phyloP scores from a whole-genome alignment of 2,797 vertebrate genomes.

The Xiphorhynchus erythropygius region DNA sequence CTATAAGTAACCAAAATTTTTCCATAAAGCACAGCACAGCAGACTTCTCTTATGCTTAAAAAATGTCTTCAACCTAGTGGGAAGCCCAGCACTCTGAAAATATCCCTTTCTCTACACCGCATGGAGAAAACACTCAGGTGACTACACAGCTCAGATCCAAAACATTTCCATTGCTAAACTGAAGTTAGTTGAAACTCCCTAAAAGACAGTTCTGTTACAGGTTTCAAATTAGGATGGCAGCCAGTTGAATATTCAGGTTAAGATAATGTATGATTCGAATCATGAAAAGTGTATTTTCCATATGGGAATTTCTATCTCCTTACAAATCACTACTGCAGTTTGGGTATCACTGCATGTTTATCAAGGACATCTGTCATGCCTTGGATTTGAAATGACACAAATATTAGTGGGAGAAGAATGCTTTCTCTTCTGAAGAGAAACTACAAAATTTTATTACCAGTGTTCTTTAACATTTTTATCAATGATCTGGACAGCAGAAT shows the following conservation, averaged over 20 bases:
- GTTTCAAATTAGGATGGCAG: not conserved
- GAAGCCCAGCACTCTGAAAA: not conserved
- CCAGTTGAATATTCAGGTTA: not conserved
- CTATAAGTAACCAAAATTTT: not conserved
- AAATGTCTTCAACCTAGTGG: not conserved
- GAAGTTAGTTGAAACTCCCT: not conserved
- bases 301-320: not conserved
- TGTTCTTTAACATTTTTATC: not conserved
- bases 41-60: not conserved
- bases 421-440: not conserved
- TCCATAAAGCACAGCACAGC: not conserved
- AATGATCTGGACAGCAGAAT: not conserved
- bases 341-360: not conserved
- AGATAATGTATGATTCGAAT: not conserved
- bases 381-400: not conserved
- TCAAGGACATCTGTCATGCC: not conserved
- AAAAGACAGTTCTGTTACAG: not conserved
- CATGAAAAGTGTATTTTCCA: rapidly evolving
- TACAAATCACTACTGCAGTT: not conserved
- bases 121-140: not conserved
- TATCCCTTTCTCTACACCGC: not conserved
- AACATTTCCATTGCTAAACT: not conserved
- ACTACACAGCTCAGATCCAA: not conserved
- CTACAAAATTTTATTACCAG: not conserved
- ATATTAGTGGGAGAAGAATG: not conserved